Base-by-base conservation (phyloP, 2,797 vertebrate genomes). In the Pangasius djambal region DNA sequence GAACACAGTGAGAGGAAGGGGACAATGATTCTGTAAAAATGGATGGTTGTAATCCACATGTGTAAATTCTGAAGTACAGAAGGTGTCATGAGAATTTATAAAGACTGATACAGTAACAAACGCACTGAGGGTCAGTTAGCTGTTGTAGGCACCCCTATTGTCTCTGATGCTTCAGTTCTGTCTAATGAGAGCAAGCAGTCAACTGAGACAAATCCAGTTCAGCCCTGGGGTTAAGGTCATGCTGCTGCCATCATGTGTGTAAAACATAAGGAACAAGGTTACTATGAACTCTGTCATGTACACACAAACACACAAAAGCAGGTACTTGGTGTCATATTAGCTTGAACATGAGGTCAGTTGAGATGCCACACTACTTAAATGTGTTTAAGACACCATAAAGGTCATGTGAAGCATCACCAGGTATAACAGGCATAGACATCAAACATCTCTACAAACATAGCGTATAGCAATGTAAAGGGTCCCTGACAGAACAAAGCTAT, bases 111-210 rank as follows among this genome's bases (percentile, higher is more conserved):
- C 25, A 75, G 52, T 50, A 52, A 63, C 50, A 89, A 72, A 84
- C 70, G 3, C 48, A 61, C 59, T 70, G 67, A 28, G 81, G 55
- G 44, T 70, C 37, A 83, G 50, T 31, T 34, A 55, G 50, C 25
- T 82, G 78, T 37, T 86, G 70, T 57, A 83, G 65, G 48, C 74
- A 59, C 57, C 34, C 13, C 37, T n/a, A 83, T 83, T 65, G 59
- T 65, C 59, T 63, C 37, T 75, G 52, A 59, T 85, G 52, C 72
- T 87, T 85, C 28, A 48, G 44, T 67, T 81, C 61, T 31, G 44
- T 89, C 69, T 91, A 91, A 92, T 87, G 91, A 91, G 83, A 83
- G 78, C 85, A 89, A 87, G 86, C 89, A 63, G 50, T 89, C 86
- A 90, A 55, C 85, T 89, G 86, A 88, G 89, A 90, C 81, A 77